Percentiles rank a stretch among this genome's conserved stretches.
These are phyloP conservation scores for Latrodectus elegans DNA, from an alignment of 2,888 invertebrate genomes.

Conservation along the genomic window DNA sequence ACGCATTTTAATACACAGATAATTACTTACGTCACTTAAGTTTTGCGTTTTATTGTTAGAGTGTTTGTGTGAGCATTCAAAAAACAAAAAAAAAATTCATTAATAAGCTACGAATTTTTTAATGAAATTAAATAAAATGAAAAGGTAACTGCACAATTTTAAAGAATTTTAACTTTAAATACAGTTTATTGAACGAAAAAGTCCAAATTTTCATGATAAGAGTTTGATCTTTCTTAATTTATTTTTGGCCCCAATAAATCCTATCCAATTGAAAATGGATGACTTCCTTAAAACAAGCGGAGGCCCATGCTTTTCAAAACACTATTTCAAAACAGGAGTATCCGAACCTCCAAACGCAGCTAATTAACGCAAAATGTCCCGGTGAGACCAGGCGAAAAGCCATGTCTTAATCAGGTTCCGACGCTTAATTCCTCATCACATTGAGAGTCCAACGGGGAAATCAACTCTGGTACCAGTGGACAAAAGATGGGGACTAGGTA, in stretches of 20 bases:
- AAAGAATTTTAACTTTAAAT: too few relatives aligned
- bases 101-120: too few relatives aligned
- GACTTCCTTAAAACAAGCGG: constrained; percentile 22
- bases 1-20: too few relatives aligned
- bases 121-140: too few relatives aligned
- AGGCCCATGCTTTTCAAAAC: constrained; percentile 28
- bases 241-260: background rate
- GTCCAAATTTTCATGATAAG: too few relatives aligned
- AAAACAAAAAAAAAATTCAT: too few relatives aligned
- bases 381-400: constrained; percentile 56
- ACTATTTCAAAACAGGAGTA: constrained; percentile 40
- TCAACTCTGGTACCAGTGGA: constrained; percentile 60
- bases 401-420: constrained; percentile 64
- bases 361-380: constrained; percentile 65
- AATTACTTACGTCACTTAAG: too few relatives aligned
- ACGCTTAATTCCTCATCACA: constrained; percentile 69
- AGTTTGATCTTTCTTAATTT: background rate
- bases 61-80: too few relatives aligned
- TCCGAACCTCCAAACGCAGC: constrained; percentile 48
- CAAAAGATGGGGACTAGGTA: constrained; percentile 52
- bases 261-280: constrained; percentile 6
- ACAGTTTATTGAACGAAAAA: too few relatives aligned
- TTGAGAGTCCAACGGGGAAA: constrained; percentile 65
- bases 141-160: too few relatives aligned
- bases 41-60: too few relatives aligned